phyloP scores from a whole-genome alignment of 2,888 invertebrate genomes.

The Drosophila rellima region DNA sequence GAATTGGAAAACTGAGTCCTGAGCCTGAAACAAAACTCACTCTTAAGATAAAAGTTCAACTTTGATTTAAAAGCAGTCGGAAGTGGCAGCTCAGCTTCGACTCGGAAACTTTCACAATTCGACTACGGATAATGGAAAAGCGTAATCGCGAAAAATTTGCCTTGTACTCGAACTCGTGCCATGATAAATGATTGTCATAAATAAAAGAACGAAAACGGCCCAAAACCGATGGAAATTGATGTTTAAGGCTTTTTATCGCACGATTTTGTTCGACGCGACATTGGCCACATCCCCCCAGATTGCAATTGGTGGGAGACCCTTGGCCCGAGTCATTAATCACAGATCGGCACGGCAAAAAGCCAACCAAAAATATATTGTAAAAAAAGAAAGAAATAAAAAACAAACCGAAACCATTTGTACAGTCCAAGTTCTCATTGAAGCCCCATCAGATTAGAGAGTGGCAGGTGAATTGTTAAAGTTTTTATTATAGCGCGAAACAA shows the following conservation, averaged over 20 bases:
- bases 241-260: conserved; percentile 81
- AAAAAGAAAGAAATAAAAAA: conserved; percentile 1
- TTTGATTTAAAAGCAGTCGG: conserved; percentile 29
- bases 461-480: conserved; percentile 58
- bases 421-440: conserved; percentile 32
- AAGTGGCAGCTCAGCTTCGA: not conserved
- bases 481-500: conserved; percentile 53
- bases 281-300: conserved; percentile 41
- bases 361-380: conserved; percentile 31
- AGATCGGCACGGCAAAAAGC: conserved; percentile 64
- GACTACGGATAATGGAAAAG: conserved; percentile 74
- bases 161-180: conserved; percentile 61
- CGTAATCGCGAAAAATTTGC: conserved; percentile 79
- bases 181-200: conserved; percentile 85
- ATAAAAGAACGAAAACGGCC: conserved; percentile 69
- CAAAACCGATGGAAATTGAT: conserved; percentile 78
- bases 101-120: conserved; percentile 23
- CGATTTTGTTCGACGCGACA: conserved; percentile 69
- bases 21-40: conserved; percentile 24
- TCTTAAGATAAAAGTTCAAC: conserved; percentile 58
- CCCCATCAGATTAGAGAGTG: conserved; percentile 37
- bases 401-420: conserved; percentile 67
- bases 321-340: conserved; percentile 74
- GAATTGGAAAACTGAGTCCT: conserved; percentile 4
- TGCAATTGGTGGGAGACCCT: conserved; percentile 27